Evolutionary conservation across 2,113 vertebrate species (phyloP).

Genomic region (Ailurus styani): DNA sequence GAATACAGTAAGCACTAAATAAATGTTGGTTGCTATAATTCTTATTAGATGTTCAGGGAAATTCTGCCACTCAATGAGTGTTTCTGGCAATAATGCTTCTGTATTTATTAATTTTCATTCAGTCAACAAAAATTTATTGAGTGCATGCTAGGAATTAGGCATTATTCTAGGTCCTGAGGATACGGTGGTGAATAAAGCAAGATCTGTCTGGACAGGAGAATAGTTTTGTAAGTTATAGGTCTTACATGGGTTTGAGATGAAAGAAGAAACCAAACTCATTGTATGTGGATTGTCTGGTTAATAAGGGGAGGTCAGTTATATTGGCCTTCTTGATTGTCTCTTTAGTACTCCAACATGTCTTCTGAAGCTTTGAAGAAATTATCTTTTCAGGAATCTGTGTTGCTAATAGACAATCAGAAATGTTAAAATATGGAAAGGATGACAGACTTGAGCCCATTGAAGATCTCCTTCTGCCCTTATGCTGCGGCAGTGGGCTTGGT

Average conservation of each 20-base stretch:
- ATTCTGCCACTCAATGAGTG: background rate
- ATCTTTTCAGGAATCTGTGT: background rate
- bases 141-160: background rate
- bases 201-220: background rate
- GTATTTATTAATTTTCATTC: background rate
- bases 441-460: background rate
- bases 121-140: background rate
- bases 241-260: background rate
- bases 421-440: background rate
- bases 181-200: background rate
- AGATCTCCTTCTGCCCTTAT: background rate
- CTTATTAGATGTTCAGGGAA: background rate
- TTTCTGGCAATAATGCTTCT: slow-evolving; percentile 15
- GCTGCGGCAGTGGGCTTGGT: background rate
- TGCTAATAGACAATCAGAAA: background rate
- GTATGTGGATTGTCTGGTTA: background rate
- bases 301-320: background rate
- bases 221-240: background rate
- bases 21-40: background rate
- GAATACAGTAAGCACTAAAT: background rate
- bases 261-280: background rate
- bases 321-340: background rate
- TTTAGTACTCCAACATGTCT: background rate
- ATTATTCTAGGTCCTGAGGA: background rate
- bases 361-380: background rate